Evolutionary conservation across 2,113 vertebrate genomes (phyloP), one percentile per base, ranked within the genome.

Genomic region (Halcyon senegalensis): DNA sequence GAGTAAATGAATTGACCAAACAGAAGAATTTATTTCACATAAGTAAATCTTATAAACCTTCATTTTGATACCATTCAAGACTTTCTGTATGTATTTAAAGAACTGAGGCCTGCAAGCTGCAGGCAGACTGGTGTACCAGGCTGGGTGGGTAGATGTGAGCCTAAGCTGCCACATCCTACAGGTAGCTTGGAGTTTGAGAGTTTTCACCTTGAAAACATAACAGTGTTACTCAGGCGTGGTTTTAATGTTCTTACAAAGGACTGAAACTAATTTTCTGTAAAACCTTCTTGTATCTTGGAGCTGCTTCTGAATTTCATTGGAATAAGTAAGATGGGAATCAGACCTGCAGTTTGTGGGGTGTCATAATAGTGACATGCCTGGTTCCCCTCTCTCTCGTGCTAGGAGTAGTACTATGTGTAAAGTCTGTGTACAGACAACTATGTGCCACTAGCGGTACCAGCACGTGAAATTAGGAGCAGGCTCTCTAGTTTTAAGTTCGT

Each of bases 11-110:
- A 75, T 13, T 43, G 83, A 84, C 77, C 31, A 43, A 59, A 48
- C 16, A 55, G 85, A 86, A 81, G 51, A 55, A 68, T 77, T 59
- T 70, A 33, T 77, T 82, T 66, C 88, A 87, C 0, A 37, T 96
- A 85, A 93, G 95, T 95, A 90, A 78, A 79, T 53, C 31, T 82
- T 51, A n/a, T 19, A 83, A 90, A 39, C 25, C 14, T 81, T 79
- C 16, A 19, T 60, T 92, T 50, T 73, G 4, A 67, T 59, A 2
- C 17, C 24, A 35, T 56, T 13, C 72, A 35, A 55, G 63, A 72
- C 48, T 84, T 75, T 46, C 48, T 63, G 14, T 79, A 17, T 46
- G 15, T 18, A 31, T 67, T 75, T 73, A n/a, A 62, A 53, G 76
- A 44, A 2, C 25, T 35, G 24, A 3, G 35, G 31, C 39, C 69